Evolutionary conservation across 2,888 invertebrate species (phyloP).

Genomic region (Eugnorisma glareosa): DNA sequence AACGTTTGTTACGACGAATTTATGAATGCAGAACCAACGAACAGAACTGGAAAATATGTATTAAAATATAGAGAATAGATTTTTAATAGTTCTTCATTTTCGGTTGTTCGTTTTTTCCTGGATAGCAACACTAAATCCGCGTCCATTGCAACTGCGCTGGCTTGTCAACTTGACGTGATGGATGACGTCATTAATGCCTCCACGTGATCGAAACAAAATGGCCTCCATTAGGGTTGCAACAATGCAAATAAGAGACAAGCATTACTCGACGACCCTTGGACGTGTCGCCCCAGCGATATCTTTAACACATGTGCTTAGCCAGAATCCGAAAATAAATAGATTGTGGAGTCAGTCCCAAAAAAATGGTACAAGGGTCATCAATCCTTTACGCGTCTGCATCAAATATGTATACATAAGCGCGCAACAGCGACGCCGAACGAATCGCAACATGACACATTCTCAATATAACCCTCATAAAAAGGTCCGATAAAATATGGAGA

Average conservation of each 20-base stretch:
- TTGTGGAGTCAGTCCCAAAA: slow-evolving; percentile 76
- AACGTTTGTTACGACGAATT: slow-evolving; percentile 33
- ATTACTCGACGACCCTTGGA: slow-evolving; percentile 28
- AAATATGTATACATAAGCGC: slow-evolving; percentile 82
- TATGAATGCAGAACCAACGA: slow-evolving; percentile 3
- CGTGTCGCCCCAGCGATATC: slow-evolving; percentile 40
- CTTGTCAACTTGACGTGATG: slow-evolving; percentile 84
- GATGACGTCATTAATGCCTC: slow-evolving; percentile 84
- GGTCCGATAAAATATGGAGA: slow-evolving; percentile 85
- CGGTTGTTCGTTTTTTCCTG: slow-evolving; percentile 46
- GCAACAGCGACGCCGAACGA: slow-evolving; percentile 73
- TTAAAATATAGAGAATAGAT: slow-evolving; percentile 22
- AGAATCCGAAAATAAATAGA: slow-evolving; percentile 76
- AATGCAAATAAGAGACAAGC: slow-evolving; percentile 68
- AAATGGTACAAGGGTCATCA: slow-evolving; percentile 81
- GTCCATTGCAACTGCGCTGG: slow-evolving; percentile 80
- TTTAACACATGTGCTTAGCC: slow-evolving; percentile 62
- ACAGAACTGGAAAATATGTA: slow-evolving; percentile 22
- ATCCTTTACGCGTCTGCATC: slow-evolving; percentile 84
- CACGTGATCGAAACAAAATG: slow-evolving; percentile 81
- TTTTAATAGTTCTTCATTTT: slow-evolving; percentile 47
- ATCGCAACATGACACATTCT: slow-evolving; percentile 82
- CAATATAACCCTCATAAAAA: slow-evolving; percentile 86
- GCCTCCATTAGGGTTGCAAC: slow-evolving; percentile 74
- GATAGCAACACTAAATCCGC: slow-evolving; percentile 68